Evolutionary conservation across 2,113 vertebrate genomes (phyloP).

Genomic region (Pachypanchax playfairii): DNA sequence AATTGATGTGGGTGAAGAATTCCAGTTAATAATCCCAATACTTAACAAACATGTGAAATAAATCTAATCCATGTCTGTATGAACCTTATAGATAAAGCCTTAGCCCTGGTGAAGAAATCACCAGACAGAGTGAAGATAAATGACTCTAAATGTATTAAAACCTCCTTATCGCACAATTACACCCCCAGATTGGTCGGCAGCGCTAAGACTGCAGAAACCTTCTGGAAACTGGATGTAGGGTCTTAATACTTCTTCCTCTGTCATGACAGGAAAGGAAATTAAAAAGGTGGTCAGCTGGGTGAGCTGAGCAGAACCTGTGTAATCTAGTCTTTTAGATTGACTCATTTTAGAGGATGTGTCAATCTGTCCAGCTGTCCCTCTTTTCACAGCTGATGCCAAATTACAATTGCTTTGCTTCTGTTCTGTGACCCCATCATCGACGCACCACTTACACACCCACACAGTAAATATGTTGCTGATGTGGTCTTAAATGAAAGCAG

Average conservation of each 20-base stretch:
- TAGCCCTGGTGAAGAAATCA: no score
- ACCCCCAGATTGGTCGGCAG: neutral
- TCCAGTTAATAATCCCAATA: no score
- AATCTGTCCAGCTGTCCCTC: constrained; percentile 1
- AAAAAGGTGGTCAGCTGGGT: neutral
- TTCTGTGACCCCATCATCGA: no score
- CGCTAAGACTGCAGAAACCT: neutral
- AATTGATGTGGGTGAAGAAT: no score
- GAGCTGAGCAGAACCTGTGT: neutral
- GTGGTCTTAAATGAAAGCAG: neutral
- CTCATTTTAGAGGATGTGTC: neutral
- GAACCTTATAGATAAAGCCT: no score
- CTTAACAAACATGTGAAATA: no score
- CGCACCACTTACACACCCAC: no score
- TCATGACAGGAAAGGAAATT: neutral
- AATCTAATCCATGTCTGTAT: no score
- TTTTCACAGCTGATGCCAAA: neutral
- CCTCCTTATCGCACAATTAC: neutral
- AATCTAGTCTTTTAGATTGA: neutral
- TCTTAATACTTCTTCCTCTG: constrained; percentile 14
- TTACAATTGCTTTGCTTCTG: neutral
- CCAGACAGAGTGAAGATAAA: no score
- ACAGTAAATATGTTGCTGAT: no score
- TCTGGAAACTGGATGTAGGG: neutral
- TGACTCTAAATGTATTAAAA: neutral